phyloP scores from a whole-genome alignment of 2,888 invertebrate species.

The Ashinkailepas kermadecensis region DNA sequence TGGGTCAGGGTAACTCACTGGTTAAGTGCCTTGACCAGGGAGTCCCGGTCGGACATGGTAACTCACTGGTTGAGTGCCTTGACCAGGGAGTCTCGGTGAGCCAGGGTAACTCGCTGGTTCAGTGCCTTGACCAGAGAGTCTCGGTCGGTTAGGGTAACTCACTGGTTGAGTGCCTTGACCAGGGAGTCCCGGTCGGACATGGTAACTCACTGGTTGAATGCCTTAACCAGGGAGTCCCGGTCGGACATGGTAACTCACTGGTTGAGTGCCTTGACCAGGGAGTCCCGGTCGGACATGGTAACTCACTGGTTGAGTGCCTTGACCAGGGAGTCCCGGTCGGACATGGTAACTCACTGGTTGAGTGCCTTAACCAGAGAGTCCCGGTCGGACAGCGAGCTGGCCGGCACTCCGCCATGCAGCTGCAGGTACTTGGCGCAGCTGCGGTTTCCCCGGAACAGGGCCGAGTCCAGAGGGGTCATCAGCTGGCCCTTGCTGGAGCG shows the following conservation, averaged over 20 bases:
- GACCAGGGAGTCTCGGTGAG: too few species aligned
- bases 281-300: conserved; percentile 44
- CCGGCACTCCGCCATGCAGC: conserved; percentile 78
- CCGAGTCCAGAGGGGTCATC: conserved; percentile 86
- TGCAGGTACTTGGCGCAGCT: conserved; percentile 89
- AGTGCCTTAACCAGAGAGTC: neutral
- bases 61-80: neutral
- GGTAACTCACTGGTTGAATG: neutral
- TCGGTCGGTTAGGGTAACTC: too few species aligned
- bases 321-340: conserved; percentile 32
- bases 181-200: too few species aligned
- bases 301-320: neutral
- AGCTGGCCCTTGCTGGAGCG: conserved; percentile 73
- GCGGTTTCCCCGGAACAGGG: conserved; percentile 73
- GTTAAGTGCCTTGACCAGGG: neutral
- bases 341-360: conserved; percentile 44
- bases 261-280: neutral
- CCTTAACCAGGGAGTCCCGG: neutral
- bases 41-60: conserved; percentile 44
- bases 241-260: conserved; percentile 45
- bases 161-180: too few species aligned
- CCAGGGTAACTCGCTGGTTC: too few species aligned
- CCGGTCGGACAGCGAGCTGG: conserved; percentile 52
- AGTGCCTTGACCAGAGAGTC: too few species aligned
- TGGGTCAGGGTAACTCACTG: conserved; percentile 45